Percentiles rank a stretch among this genome's conserved stretches.
Evolutionary conservation across 1,140 invertebrate genomes (phyloP).

Genomic region (Diachasmimorpha longicaudata): DNA sequence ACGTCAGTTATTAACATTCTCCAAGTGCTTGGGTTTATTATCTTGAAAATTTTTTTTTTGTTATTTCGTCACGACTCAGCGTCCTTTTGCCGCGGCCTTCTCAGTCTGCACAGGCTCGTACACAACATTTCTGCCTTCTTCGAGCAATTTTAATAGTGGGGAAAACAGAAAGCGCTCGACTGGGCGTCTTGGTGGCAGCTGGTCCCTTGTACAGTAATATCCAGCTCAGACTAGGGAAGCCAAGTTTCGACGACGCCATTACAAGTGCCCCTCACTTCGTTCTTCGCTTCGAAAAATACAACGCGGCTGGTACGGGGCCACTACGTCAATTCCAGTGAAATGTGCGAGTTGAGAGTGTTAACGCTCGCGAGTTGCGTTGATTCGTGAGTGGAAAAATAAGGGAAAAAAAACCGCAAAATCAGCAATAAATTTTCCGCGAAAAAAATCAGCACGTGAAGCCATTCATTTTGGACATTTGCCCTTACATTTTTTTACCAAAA

Average conservation of each 20-base stretch:
- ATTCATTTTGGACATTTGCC: no score
- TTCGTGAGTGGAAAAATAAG: neutral
- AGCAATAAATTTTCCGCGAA: neutral
- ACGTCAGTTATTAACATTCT: neutral
- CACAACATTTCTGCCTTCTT: neutral
- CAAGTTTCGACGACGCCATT: conserved; percentile 19
- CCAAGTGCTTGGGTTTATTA: neutral
- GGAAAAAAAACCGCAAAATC: neutral
- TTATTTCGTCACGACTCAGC: neutral
- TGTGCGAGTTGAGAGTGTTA: conserved; percentile 1
- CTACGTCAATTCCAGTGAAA: conserved; percentile 2
- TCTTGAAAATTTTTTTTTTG: neutral
- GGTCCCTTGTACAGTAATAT: neutral
- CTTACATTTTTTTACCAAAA: neutral
- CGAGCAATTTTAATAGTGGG: conserved; percentile 1
- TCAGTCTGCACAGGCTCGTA: neutral
- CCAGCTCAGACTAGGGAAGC: neutral
- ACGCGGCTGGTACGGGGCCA: neutral
- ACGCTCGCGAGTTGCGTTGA: conserved; percentile 11
- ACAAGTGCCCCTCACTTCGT: neutral
- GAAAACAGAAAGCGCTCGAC: neutral
- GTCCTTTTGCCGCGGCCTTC: neutral
- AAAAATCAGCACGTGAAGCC: neutral
- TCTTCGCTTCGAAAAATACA: neutral
- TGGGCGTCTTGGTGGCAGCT: conserved; percentile 2